Percentiles rank a stretch among this genome's conserved stretches.
Conservation (phyloP, 2,888 invertebrate genomes). For the Acronicta alni region DNA sequence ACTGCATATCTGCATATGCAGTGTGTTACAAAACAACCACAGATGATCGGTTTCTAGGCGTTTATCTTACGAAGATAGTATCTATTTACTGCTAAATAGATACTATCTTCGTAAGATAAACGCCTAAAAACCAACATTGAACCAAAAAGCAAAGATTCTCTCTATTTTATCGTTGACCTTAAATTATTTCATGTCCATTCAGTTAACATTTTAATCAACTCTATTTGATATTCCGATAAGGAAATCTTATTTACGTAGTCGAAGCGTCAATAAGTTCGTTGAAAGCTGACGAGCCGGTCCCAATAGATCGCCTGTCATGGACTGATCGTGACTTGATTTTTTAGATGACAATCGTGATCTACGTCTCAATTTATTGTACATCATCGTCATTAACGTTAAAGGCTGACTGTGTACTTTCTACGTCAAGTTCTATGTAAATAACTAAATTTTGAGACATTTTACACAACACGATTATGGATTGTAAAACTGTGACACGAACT, state of each 20-base stretch:
- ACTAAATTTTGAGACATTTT: too few relatives aligned
- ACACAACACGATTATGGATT: too few relatives aligned
- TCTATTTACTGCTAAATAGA: too few relatives aligned
- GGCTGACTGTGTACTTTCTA: slow-evolving; percentile 25
- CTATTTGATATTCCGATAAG: slow-evolving; percentile 17
- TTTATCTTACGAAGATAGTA: too few relatives aligned
- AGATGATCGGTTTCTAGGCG: too few relatives aligned
- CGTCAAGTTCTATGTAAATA: background rate
- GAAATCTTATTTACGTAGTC: slow-evolving; percentile 27
- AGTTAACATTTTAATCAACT: slow-evolving; percentile 41
- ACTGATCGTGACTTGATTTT: slow-evolving; percentile 63
- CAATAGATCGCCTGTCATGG: slow-evolving; percentile 35
- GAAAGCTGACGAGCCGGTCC: slow-evolving; percentile 46
- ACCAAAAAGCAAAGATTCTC: too few relatives aligned
- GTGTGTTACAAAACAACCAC: too few relatives aligned
- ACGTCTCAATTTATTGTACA: slow-evolving; percentile 36
- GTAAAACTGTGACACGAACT: too few relatives aligned
- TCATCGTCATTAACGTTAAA: slow-evolving; percentile 29
- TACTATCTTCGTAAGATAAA: too few relatives aligned
- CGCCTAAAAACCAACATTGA: too few relatives aligned
- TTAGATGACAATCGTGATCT: slow-evolving; percentile 52
- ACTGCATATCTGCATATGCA: too few relatives aligned
- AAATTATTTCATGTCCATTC: slow-evolving; percentile 3
- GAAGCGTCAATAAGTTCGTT: slow-evolving; percentile 38
- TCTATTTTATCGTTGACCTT: too few relatives aligned